phyloP scores from a whole-genome alignment of 2,113 vertebrate species.

The Melanostigma gelatinosum region DNA sequence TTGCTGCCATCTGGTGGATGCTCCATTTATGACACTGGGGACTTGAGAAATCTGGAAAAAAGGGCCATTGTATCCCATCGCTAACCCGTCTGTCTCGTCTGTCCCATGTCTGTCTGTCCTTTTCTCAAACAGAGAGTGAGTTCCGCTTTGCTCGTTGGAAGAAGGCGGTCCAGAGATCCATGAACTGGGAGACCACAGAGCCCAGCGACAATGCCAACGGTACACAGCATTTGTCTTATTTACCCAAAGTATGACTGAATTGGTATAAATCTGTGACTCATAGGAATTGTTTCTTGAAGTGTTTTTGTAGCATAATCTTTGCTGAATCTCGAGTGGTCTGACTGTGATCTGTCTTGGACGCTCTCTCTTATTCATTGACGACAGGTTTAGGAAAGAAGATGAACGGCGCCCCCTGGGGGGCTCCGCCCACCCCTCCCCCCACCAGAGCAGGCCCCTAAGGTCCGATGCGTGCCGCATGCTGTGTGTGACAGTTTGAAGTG shows the following conservation, averaged over 20 bases:
- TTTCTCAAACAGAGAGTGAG: slow-evolving; percentile 88
- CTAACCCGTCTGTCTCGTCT: too few relatives aligned
- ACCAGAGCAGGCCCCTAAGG: slow-evolving; percentile 63
- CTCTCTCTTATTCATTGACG: slow-evolving; percentile 11
- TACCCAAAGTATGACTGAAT: neutral
- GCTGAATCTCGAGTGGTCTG: neutral
- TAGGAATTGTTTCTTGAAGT: neutral
- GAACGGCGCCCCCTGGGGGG: slow-evolving; percentile 45
- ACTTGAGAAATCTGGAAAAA: neutral
- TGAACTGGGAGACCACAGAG: slow-evolving; percentile 93
- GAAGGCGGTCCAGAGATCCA: slow-evolving; percentile 93
- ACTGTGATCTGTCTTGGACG: neutral
- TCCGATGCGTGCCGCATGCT: slow-evolving; percentile 41
- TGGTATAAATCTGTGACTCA: neutral
- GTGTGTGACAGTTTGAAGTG: neutral
- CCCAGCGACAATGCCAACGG: slow-evolving; percentile 81
- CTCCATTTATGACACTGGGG: neutral
- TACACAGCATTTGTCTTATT: slow-evolving; percentile 23
- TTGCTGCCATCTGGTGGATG: slow-evolving; percentile 7
- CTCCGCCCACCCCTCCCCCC: slow-evolving; percentile 41
- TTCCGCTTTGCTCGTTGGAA: slow-evolving; percentile 95
- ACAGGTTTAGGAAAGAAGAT: slow-evolving; percentile 64
- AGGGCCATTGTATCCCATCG: neutral
- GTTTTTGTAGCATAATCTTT: too few relatives aligned
- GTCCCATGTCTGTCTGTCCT: neutral